Evolutionary conservation across 1,140 invertebrate genomes (phyloP).

Genomic region (Drosophila mauritiana): DNA sequence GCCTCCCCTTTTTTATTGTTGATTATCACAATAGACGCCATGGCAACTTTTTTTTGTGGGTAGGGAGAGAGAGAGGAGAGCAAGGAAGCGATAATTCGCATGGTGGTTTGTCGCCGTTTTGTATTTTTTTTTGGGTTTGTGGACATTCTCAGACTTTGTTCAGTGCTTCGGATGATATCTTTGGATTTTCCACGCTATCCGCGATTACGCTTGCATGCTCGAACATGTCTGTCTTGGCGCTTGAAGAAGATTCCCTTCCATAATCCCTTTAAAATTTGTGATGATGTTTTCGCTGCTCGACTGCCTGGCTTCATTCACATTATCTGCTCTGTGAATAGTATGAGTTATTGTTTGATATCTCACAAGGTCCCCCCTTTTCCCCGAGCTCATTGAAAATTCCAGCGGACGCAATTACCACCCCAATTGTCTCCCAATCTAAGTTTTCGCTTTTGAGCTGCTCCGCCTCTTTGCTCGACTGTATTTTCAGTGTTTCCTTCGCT

Average conservation of each 20-base stretch:
- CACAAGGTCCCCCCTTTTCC: constrained; percentile 28
- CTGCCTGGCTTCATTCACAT: constrained; percentile 23
- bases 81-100: constrained; percentile 31
- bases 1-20: constrained; percentile 32
- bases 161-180: neutral
- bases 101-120: constrained; percentile 38
- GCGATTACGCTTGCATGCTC: constrained; percentile 36
- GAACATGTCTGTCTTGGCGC: constrained; percentile 28
- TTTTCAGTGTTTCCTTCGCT: constrained; percentile 13
- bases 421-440: constrained; percentile 63
- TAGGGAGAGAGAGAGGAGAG: too few relatives aligned
- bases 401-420: constrained; percentile 67
- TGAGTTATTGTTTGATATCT: constrained; percentile 53
- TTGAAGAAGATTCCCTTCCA: constrained; percentile 3
- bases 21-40: constrained; percentile 57
- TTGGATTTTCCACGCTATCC: constrained; percentile 5
- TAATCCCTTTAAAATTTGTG: constrained; percentile 25
- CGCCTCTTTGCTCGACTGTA: constrained; percentile 4
- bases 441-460: constrained; percentile 9
- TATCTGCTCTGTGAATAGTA: constrained; percentile 24
- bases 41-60: constrained; percentile 36
- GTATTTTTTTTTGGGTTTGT: constrained; percentile 1
- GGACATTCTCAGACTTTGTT: constrained; percentile 33
- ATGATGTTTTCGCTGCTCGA: constrained; percentile 40
- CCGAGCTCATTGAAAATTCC: constrained; percentile 53